phyloP scores from a whole-genome alignment of 2,113 vertebrate genomes.

The Tor tambroides region DNA sequence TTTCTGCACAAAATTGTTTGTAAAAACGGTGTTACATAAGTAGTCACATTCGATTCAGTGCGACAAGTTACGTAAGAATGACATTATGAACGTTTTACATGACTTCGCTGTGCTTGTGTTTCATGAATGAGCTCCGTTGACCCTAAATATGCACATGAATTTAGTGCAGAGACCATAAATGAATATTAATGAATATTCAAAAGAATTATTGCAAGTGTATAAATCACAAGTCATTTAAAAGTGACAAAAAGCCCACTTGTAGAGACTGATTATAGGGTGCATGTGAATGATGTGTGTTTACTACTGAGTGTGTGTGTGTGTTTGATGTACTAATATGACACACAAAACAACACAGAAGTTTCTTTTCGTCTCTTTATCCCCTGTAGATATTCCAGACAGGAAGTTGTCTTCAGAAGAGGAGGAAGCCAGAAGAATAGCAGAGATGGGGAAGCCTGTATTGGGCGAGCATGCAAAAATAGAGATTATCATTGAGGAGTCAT shows the following conservation, averaged over 20 bases:
- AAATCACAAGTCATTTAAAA: not conserved
- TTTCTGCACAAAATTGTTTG: not conserved
- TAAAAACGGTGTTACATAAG: not conserved
- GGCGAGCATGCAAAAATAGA: constrained; percentile 94
- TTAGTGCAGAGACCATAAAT: not conserved
- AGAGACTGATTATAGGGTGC: not conserved
- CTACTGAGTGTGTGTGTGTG: not conserved
- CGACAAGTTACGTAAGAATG: constrained; percentile 7
- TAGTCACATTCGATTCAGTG: constrained; percentile 20
- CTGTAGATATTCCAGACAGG: constrained; percentile 87
- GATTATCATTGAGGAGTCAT: constrained; percentile 98
- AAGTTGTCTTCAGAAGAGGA: constrained; percentile 91
- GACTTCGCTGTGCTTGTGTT: constrained; percentile 13
- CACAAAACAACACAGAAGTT: not conserved
- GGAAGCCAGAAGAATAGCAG: constrained; percentile 94
- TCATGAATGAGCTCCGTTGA: not conserved
- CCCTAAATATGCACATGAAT: not conserved
- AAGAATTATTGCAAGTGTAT: not conserved
- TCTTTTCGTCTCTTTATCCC: constrained; percentile 53
- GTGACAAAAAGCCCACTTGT: not conserved
- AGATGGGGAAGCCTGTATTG: constrained; percentile 95
- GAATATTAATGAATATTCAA: not conserved
- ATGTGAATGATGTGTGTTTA: not conserved
- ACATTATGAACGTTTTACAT: not conserved
- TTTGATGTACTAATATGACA: not conserved